Evolutionary conservation across 2,888 invertebrate species (phyloP), one percentile per base, ranked within the genome.

Genomic region (Mesorhabditis belari): DNA sequence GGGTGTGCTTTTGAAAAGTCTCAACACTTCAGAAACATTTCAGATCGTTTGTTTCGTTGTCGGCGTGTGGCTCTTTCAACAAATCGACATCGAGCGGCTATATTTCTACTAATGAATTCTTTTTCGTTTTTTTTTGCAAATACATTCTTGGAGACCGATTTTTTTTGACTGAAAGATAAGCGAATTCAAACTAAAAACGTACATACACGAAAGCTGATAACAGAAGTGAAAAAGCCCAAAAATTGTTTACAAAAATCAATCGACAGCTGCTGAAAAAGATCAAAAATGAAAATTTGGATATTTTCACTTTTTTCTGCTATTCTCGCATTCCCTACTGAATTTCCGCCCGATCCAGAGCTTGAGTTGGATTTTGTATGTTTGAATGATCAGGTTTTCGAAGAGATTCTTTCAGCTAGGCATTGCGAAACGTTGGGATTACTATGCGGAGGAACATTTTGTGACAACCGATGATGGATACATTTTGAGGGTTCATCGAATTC

Each of bases 51-150:
- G 67, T 29, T 60, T 77, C 49, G 53, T 69, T 50, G 51, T 66
- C 19, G 66, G 74, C 24, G 55, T 74, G 17, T 67, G 66, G 56
- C 55, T 79, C 44, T 75, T 70, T 57, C 62, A 63, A 49, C 64
- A 69, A 21, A 72, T 79, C 53, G 68, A 74, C 51, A 68, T 72
- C 35, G 77, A 79, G 56, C 69, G 77, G 67, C 69, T 77, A 27
- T 71, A 74, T 62, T 71, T 70, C 56, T 79, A 75, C 35, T 75
- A 28, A 73, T 25, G 27, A 24, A 26, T 51, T 57, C n/a, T 57
- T 56, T 17, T 35, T 17, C n/a, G 44, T 17, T 35, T 17, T 17
- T 9, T 35, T 17, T 35, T 9, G n/a, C n/a, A 35, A 35, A 35
- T 35, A 35, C 12, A 35, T 35, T 35, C n/a, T 35, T 35, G 44